phyloP scores from a whole-genome alignment of 2,888 invertebrate species.

The Reticulitermes lucifugus region DNA sequence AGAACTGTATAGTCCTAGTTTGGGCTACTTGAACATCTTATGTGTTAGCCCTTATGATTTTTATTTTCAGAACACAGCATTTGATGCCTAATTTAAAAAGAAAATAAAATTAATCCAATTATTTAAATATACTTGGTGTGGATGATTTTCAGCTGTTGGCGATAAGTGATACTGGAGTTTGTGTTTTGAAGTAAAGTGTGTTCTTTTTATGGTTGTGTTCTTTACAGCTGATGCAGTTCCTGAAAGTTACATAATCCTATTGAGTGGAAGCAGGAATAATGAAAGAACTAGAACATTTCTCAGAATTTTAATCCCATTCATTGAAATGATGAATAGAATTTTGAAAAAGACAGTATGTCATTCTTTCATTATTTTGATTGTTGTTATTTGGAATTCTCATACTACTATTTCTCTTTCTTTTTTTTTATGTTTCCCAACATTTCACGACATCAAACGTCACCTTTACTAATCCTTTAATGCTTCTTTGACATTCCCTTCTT shows the following conservation, averaged over 20 bases:
- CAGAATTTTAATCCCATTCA: not conserved
- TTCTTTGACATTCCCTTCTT: not conserved
- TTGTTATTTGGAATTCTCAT: constrained; percentile 12
- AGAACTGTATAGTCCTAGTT: not conserved
- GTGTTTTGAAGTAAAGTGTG: not conserved
- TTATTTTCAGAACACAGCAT: not conserved
- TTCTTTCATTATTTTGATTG: constrained; percentile 15
- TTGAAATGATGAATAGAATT: constrained; percentile 5
- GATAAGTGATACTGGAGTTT: not conserved
- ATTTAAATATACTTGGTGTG: not conserved
- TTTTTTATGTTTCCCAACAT: not conserved
- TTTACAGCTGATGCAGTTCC: constrained; percentile 1
- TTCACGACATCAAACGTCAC: not conserved
- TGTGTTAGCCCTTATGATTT: not conserved
- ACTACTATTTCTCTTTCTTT: not conserved
- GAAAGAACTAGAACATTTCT: not conserved
- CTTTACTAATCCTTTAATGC: not conserved
- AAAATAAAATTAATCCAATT: not conserved
- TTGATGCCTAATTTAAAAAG: not conserved
- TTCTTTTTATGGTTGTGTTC: not conserved
- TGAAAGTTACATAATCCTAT: not conserved
- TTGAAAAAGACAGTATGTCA: not conserved
- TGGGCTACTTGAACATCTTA: not conserved
- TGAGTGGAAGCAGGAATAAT: not conserved
- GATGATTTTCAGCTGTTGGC: not conserved